Conservation (phyloP, 2,888 invertebrate genomes). For the Arrhopalites spinosus region DNA sequence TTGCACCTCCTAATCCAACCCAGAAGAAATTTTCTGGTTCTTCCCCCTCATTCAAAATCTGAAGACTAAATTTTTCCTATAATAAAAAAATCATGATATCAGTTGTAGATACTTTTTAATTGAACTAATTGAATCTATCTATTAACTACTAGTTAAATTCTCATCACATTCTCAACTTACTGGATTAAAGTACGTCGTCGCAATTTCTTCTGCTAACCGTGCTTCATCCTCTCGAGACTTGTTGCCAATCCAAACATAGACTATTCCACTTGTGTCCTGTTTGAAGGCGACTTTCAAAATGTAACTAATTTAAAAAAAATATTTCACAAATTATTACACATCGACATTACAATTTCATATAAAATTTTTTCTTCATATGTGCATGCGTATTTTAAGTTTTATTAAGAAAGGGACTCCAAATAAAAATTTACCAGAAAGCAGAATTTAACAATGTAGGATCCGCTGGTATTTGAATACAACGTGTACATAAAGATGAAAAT, state of each 20-base stretch:
- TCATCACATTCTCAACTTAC: constrained; percentile 64
- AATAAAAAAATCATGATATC: not conserved
- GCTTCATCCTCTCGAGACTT: constrained; percentile 84
- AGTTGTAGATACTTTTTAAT: too few relatives aligned
- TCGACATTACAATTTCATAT: not conserved
- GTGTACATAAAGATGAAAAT: constrained; percentile 81
- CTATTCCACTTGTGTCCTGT: constrained; percentile 82
- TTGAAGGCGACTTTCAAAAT: constrained; percentile 74
- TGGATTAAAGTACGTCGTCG: constrained; percentile 62
- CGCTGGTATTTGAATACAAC: constrained; percentile 86
- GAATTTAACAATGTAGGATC: constrained; percentile 88
- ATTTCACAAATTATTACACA: constrained; percentile 11
- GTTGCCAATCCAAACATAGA: constrained; percentile 94
- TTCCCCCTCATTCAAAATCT: constrained; percentile 88
- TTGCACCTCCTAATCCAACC: constrained; percentile 91
- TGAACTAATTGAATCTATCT: too few relatives aligned
- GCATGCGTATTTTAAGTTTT: too few relatives aligned
- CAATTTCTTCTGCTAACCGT: constrained; percentile 84
- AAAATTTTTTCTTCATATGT: too few relatives aligned
- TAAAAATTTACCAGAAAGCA: constrained; percentile 81
- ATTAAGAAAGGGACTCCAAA: too few relatives aligned
- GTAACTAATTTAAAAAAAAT: constrained; percentile 66
- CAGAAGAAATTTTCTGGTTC: constrained; percentile 99
- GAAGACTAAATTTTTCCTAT: constrained; percentile 59
- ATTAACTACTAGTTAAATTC: not conserved